Percentiles rank a stretch among this genome's conserved stretches.
Conservation (phyloP, 2,113 vertebrate species). For the Vicugna pacos region DNA sequence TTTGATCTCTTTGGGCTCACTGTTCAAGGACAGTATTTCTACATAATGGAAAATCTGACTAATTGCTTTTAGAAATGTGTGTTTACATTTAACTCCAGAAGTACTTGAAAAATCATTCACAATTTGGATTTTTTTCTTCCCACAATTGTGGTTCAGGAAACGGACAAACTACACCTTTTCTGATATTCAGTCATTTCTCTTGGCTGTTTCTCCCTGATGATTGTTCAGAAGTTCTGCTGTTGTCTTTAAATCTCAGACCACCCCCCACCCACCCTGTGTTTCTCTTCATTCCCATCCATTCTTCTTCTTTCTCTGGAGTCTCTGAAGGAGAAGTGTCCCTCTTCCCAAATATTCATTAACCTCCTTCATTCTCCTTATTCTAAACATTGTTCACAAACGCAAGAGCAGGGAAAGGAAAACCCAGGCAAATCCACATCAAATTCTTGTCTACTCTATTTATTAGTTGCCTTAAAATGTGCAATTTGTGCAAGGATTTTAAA, state of each 20-base stretch:
- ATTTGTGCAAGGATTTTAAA: background rate
- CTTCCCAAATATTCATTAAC: background rate
- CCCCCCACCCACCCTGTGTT: background rate
- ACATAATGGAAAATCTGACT: conserved; percentile 31
- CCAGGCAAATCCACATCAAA: background rate
- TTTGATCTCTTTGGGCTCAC: background rate
- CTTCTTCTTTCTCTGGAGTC: background rate
- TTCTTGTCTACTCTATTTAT: background rate
- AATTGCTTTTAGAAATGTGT: background rate
- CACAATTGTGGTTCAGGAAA: background rate
- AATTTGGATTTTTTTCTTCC: background rate
- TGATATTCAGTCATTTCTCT: background rate
- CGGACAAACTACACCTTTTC: background rate
- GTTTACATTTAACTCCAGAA: background rate
- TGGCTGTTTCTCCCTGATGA: background rate
- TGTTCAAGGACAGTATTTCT: background rate
- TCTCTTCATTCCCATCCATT: background rate
- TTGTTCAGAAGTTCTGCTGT: background rate
- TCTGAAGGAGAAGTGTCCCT: background rate
- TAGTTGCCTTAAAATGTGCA: background rate
- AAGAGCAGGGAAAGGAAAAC: background rate
- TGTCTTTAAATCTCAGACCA: background rate
- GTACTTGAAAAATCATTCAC: background rate
- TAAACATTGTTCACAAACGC: background rate
- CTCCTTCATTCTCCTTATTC: background rate